phyloP scores from a whole-genome alignment of 2,888 invertebrate species.

The Frankliniella fusca region DNA sequence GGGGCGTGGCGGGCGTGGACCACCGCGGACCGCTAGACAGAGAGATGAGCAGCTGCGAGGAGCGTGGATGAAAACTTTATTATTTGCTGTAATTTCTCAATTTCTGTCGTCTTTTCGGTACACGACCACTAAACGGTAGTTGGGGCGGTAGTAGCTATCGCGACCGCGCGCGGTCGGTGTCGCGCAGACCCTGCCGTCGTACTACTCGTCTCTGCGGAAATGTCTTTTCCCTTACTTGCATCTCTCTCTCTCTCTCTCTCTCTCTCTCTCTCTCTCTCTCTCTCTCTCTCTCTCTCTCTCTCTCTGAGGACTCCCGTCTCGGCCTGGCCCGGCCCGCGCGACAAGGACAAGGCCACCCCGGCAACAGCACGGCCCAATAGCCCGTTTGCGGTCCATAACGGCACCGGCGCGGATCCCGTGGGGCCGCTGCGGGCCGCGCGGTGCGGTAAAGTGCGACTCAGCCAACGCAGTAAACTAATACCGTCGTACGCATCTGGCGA shows the following conservation, averaged over 20 bases:
- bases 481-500: too few species aligned
- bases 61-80: constrained; percentile 12
- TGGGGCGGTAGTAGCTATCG: neutral
- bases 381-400: neutral
- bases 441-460: neutral
- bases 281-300: neutral
- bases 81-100: constrained; percentile 10
- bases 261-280: constrained; percentile 18
- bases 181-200: constrained; percentile 4
- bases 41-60: too few species aligned
- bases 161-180: too few species aligned
- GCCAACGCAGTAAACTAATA: too few species aligned
- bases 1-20: too few species aligned
- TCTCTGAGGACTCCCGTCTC: neutral
- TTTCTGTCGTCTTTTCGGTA: neutral
- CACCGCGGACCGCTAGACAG: too few species aligned
- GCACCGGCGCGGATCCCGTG: neutral
- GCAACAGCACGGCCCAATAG: neutral
- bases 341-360: too few species aligned
- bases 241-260: constrained; percentile 31
- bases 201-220: neutral
- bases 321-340: neutral
- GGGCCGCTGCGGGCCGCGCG: neutral
- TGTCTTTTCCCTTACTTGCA: constrained; percentile 22
- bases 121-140: neutral